Evolutionary conservation across 2,113 vertebrate species (phyloP).

Genomic region (Peromyscus polionotus): DNA sequence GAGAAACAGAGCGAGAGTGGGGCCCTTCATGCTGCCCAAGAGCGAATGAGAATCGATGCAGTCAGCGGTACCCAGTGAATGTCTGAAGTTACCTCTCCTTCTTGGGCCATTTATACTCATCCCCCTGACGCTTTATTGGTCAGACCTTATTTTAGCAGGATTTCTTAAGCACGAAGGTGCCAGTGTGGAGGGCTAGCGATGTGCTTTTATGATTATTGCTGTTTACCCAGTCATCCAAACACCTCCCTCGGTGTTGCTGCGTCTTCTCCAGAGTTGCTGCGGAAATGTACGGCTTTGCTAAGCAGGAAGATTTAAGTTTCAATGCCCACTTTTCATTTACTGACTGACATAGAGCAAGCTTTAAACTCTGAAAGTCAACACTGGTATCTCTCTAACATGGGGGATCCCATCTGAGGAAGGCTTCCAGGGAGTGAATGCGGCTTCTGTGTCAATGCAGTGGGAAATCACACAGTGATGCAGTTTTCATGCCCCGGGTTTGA

Average conservation of each 20-base stretch:
- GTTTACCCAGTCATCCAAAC: not conserved
- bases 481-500: not conserved
- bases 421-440: not conserved
- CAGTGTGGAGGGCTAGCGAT: conserved; percentile 6
- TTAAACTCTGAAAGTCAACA: not conserved
- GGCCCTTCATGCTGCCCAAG: conserved; percentile 75
- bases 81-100: not conserved
- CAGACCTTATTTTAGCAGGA: not conserved
- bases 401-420: not conserved
- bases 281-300: not conserved
- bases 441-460: not conserved
- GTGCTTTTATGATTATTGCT: conserved; percentile 48
- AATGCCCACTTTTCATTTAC: not conserved
- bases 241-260: not conserved
- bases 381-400: not conserved
- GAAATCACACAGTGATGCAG: not conserved
- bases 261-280: not conserved
- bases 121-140: conserved; percentile 1
- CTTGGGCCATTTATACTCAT: conserved; percentile 76
- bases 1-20: not conserved
- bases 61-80: not conserved
- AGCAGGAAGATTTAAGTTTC: not conserved
- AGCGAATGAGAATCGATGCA: not conserved
- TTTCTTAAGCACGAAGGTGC: conserved; percentile 71
- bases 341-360: not conserved